These are phyloP conservation scores for Pachypeltis micranthus DNA, from an alignment of 1,140 invertebrate species.

Conservation along the genomic window DNA sequence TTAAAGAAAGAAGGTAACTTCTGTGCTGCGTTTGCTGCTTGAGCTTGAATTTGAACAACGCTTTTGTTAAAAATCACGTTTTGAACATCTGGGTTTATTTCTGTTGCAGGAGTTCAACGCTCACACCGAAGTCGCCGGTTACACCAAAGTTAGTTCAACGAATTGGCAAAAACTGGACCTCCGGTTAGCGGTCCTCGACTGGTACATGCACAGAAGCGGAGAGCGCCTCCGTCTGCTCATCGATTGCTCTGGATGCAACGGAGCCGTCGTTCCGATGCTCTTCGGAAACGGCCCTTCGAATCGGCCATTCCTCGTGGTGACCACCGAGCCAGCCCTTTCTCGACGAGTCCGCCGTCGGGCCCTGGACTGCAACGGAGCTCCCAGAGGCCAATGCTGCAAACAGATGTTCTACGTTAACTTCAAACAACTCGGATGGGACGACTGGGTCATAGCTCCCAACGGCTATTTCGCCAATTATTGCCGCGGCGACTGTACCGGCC, in stretches of 20 bases:
- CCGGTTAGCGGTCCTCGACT: conserved; percentile 57
- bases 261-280: conserved; percentile 43
- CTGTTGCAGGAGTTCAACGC: conserved; percentile 42
- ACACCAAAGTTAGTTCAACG: conserved; percentile 50
- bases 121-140: conserved; percentile 53
- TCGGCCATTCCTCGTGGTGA: conserved; percentile 70
- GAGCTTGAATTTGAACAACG: too few species aligned
- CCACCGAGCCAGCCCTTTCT: conserved; percentile 50
- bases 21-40: too few species aligned
- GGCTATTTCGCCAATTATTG: conserved; percentile 91
- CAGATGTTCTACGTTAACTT: conserved; percentile 85
- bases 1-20: too few species aligned
- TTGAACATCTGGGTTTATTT: conserved; percentile 11
- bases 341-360: conserved; percentile 59
- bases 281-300: conserved; percentile 34
- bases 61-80: too few species aligned
- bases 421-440: conserved; percentile 81
- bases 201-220: conserved; percentile 43
- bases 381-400: conserved; percentile 74
- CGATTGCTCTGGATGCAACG: conserved; percentile 73
- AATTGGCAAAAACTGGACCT: conserved; percentile 83
- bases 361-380: conserved; percentile 63
- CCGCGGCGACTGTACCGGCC: conserved; percentile 65
- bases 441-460: conserved; percentile 82
- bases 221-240: conserved; percentile 61